Conservation (phyloP, 2,888 invertebrate genomes). For the Rhaphigaster nebulosa region DNA sequence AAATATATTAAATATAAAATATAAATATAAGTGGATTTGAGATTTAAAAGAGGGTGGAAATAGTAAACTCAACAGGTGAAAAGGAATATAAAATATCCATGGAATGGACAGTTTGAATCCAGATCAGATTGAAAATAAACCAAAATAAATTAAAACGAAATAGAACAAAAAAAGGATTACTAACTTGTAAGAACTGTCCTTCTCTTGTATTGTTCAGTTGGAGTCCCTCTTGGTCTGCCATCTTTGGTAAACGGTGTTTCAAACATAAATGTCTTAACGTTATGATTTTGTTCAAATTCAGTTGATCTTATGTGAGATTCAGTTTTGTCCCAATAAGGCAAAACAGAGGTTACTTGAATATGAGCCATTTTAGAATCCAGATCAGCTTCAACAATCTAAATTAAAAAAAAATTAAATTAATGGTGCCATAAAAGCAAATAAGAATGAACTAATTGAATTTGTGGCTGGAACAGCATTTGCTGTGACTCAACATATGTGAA, state of each 20-base stretch:
- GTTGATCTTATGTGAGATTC: conserved; percentile 81
- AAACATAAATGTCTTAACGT: conserved; percentile 90
- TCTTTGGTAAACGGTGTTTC: conserved; percentile 94
- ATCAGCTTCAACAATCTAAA: conserved; percentile 79
- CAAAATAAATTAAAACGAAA: too few species aligned
- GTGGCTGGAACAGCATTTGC: too few species aligned
- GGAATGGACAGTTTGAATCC: background rate
- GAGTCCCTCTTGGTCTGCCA: conserved; percentile 82
- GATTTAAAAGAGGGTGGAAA: background rate
- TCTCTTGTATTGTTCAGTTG: conserved; percentile 92
- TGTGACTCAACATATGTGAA: too few species aligned
- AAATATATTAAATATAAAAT: too few species aligned
- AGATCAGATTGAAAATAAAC: background rate
- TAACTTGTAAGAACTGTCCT: conserved; percentile 91
- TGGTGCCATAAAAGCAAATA: background rate
- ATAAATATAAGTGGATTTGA: too few species aligned
- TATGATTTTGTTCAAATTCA: conserved; percentile 91
- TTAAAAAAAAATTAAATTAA: background rate
- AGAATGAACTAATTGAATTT: too few species aligned
- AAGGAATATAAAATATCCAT: background rate
- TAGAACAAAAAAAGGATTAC: conserved; percentile 66
- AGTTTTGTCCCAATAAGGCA: conserved; percentile 84
- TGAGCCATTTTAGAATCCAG: conserved; percentile 88
- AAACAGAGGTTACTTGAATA: conserved; percentile 96
- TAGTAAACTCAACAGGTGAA: background rate